Base-by-base conservation (phyloP, 2,888 invertebrate genomes). In the Mechanitis mazaeus region DNA sequence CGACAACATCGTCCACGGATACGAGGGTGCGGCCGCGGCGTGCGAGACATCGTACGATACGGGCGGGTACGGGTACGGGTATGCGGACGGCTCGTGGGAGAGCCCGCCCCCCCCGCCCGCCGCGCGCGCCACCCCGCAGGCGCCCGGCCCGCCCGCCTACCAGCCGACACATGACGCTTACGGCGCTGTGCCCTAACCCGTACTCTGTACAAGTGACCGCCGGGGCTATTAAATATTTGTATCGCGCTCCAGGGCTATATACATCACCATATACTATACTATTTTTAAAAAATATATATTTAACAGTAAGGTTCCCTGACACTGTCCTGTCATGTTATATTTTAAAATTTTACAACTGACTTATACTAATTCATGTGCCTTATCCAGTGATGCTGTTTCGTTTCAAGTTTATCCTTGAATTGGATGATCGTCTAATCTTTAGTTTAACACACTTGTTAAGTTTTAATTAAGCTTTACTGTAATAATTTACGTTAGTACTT, bases 131-230 rank as follows among this genome's bases (percentile, higher is more conserved):
- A 85, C 86, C 4, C 87, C 87, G 57, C 89, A 87, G 66, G 86
- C 89, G 54, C 87, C 89, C 50, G 90, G 90, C 68, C 90, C 89
- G 54, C 89, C 90, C 50, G 89, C 87, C 1, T 90, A 89, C 69
- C 88, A 86, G 64, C 77, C 83, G 5, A 64, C 73, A 12, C 79
- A 74, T 63, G 88, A 88, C 67, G 71, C 76, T 28, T 86, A 86
- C 67, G 79, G 81, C 64, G 71, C 79, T 65, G 63, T 72, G 68
- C 69, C 71, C 65, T 72, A 69, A 66, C 7, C 38, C 61, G 47
- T 62, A 9, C 42, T 11, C 6, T 11, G 9, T 11, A 42, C 56
- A 55, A 61, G 20, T 33, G 47, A 46, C 35, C 54, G 50, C 20
- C 20, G 20, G 20, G 20, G 20, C 20, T 20, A 20, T 20, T 20